Conservation (phyloP, 2,797 vertebrate genomes). For the Enteromius trimaculatus region DNA sequence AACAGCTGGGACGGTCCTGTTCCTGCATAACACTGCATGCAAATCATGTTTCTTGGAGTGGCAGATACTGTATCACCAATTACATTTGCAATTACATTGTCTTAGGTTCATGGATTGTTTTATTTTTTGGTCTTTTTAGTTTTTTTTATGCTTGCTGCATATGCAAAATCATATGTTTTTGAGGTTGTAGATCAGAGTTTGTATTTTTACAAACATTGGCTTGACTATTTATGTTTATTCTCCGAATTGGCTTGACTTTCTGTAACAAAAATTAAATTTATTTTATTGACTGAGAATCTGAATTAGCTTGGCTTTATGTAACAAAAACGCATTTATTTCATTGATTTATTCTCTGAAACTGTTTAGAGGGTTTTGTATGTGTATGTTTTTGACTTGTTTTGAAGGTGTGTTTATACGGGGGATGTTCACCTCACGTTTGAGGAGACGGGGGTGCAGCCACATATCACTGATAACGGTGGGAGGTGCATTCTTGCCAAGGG, state of each 20-base stretch:
- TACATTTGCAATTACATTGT: not conserved
- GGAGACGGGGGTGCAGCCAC: slow-evolving; percentile 12
- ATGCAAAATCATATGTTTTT: not conserved
- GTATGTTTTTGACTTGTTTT: not conserved
- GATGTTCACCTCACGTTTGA: slow-evolving; percentile 26
- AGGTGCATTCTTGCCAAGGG: slow-evolving; percentile 42
- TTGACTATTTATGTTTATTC: not conserved
- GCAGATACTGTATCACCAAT: not conserved
- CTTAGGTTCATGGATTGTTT: not conserved
- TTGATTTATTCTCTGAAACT: not conserved
- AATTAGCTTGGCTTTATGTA: not conserved
- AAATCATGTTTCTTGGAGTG: not conserved
- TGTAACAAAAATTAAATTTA: not conserved
- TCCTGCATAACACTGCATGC: slow-evolving; percentile 30
- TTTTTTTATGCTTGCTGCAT: not conserved
- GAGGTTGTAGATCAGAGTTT: not conserved
- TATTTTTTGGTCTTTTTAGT: not conserved
- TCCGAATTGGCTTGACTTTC: not conserved
- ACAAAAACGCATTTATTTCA: not conserved
- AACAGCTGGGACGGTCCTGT: not conserved
- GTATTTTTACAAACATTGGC: not conserved
- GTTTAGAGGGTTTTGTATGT: not conserved
- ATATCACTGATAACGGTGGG: slow-evolving; percentile 52
- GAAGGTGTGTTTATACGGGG: slow-evolving; percentile 36
- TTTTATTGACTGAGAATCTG: not conserved